Evolutionary conservation across 2,113 vertebrate species (phyloP).

Genomic region (Saimiri boliviensis): DNA sequence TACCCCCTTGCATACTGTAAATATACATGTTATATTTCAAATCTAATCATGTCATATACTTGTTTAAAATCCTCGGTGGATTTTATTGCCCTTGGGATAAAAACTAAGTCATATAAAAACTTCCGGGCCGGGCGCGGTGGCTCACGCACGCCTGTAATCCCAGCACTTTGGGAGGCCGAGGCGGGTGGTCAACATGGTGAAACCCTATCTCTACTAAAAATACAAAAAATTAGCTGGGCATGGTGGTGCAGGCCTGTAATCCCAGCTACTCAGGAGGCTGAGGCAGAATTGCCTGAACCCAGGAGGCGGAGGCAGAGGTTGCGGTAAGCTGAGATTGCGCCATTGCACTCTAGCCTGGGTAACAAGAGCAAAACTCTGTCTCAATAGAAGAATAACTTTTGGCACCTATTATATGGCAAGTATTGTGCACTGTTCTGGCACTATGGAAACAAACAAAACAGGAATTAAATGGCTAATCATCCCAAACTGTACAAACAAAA

Average conservation of each 20-base stretch:
- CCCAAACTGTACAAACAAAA: not conserved
- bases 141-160: no score
- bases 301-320: no score
- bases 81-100: constrained; percentile 2
- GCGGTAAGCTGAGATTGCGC: no score
- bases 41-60: not conserved
- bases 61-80: not conserved
- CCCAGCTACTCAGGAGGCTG: no score
- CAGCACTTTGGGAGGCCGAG: no score
- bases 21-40: not conserved
- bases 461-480: not conserved
- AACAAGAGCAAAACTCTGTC: no score
- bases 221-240: no score
- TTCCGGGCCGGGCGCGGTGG: not conserved
- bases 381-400: not conserved
- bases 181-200: no score
- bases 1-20: not conserved
- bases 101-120: not conserved
- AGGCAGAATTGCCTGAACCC: no score
- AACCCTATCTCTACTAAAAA: no score
- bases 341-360: no score
- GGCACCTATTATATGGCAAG: not conserved
- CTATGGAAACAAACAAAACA: not conserved
- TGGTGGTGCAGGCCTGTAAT: no score
- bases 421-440: not conserved